Conservation (phyloP, 1,140 invertebrate species). For the Neodiprion lecontei region DNA sequence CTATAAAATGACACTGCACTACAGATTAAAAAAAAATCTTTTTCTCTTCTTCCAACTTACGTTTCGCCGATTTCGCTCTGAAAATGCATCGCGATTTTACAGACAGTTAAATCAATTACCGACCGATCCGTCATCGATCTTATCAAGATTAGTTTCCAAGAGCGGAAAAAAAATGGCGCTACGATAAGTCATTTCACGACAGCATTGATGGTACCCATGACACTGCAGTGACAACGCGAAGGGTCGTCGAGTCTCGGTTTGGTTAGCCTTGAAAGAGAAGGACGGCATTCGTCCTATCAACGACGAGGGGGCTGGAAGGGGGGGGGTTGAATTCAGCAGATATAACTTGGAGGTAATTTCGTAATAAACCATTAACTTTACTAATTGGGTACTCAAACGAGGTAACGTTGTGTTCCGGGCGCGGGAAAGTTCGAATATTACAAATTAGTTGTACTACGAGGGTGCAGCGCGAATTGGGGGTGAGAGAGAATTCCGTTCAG, state of each 20-base stretch:
- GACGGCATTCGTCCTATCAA: conserved; percentile 3
- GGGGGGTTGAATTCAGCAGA: conserved; percentile 15
- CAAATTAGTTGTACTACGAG: not conserved
- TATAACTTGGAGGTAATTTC: conserved; percentile 12
- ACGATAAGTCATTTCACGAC: no score
- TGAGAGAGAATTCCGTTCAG: not conserved
- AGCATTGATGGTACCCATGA: no score
- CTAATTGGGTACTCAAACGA: conserved; percentile 12
- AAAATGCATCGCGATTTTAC: no score
- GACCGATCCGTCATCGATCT: no score
- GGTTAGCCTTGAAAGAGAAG: conserved; percentile 10
- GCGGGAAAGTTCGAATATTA: not conserved
- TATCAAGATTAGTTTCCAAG: no score
- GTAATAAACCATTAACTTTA: conserved; percentile 20
- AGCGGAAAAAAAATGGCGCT: no score
- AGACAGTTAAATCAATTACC: no score
- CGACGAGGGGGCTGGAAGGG: conserved; percentile 6
- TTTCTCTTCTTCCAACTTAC: no score
- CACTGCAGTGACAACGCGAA: not conserved
- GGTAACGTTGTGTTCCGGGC: conserved; percentile 7
- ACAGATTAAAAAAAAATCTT: no score
- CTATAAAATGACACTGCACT: no score
- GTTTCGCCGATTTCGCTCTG: no score
- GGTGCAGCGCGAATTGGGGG: not conserved
- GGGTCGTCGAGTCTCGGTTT: conserved; percentile 12